Percentiles rank a stretch among this genome's conserved stretches.
Conservation (phyloP, 2,113 vertebrate genomes). For the Tetrax tetrax region DNA sequence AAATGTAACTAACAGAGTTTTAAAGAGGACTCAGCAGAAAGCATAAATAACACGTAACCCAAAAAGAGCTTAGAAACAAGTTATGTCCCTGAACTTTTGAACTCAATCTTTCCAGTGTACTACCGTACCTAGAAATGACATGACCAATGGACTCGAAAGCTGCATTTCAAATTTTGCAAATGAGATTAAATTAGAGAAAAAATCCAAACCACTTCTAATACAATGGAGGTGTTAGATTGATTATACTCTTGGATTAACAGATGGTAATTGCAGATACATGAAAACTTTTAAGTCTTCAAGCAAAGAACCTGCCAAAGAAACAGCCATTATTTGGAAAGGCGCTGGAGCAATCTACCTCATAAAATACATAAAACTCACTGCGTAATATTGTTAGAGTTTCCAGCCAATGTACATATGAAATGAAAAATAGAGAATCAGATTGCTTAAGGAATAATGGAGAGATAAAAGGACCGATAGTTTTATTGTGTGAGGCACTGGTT, state of each 20-base stretch:
- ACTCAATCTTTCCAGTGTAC: not conserved
- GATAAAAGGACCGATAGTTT: conserved; percentile 23
- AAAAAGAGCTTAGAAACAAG: not conserved
- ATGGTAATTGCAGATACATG: conserved; percentile 16
- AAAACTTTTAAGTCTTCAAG: conserved; percentile 33
- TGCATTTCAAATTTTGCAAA: conserved; percentile 10
- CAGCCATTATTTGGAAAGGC: conserved; percentile 19
- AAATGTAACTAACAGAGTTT: not conserved
- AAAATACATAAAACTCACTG: conserved; percentile 29
- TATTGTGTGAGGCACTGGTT: not conserved
- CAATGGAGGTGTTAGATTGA: not conserved
- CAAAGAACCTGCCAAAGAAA: conserved; percentile 14
- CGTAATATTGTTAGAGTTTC: conserved; percentile 23
- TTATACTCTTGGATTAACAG: conserved; percentile 37
- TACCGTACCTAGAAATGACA: not conserved
- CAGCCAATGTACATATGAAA: conserved; percentile 45
- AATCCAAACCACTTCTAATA: not conserved
- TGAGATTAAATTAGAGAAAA: conserved; percentile 47
- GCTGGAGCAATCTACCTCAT: not conserved
- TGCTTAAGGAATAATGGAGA: conserved; percentile 37
- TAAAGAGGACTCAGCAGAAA: not conserved
- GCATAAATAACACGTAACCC: not conserved
- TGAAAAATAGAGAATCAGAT: conserved; percentile 55
- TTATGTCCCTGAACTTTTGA: not conserved
- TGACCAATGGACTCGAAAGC: not conserved